Conservation (phyloP, 2,113 vertebrate genomes). For the Reinhardtius hippoglossoides region DNA sequence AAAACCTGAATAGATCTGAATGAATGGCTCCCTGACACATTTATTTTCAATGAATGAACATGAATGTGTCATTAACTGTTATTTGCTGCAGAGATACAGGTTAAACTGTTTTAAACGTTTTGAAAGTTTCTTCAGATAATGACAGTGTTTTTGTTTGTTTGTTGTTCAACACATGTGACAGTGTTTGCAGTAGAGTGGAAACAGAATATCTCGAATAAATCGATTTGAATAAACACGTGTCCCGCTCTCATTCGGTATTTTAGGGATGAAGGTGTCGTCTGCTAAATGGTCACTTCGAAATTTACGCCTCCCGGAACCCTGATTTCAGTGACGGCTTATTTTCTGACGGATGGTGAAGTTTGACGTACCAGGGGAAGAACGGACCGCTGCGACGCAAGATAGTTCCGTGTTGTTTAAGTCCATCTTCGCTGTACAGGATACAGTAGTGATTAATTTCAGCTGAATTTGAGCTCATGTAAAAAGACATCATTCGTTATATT, state of each 20-base stretch:
- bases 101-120: background rate
- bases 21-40: background rate
- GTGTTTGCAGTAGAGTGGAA: too few relatives aligned
- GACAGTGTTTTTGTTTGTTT: too few relatives aligned
- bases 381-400: background rate
- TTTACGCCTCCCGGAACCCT: slow-evolving; percentile 8
- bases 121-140: too few relatives aligned
- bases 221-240: too few relatives aligned
- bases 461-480: too few relatives aligned
- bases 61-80: background rate
- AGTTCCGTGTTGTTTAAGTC: background rate
- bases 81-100: background rate
- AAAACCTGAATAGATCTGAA: background rate
- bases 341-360: slow-evolving; percentile 23
- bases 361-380: slow-evolving; percentile 25
- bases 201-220: too few relatives aligned
- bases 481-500: too few relatives aligned
- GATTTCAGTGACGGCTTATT: background rate
- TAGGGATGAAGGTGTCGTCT: background rate
- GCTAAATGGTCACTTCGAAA: background rate
- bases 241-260: too few relatives aligned
- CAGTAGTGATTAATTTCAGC: too few relatives aligned
- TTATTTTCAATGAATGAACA: too few relatives aligned
- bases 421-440: background rate
- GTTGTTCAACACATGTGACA: too few relatives aligned